Evolutionary conservation across 2,113 vertebrate genomes (phyloP), one percentile per base, ranked within the genome.

Genomic region (Fukomys damarensis): DNA sequence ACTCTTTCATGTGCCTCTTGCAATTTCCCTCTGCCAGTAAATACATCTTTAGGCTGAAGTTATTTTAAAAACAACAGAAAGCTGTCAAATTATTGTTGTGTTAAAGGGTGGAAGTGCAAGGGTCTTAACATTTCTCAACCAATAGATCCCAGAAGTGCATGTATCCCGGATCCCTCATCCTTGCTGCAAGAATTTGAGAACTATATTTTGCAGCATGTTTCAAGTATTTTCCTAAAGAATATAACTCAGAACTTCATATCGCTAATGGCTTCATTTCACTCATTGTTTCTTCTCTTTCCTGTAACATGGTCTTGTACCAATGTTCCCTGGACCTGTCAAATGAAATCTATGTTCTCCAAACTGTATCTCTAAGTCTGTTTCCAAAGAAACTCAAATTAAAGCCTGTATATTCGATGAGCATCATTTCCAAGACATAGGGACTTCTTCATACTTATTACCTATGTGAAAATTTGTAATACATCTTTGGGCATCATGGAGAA

Each of bases 11-110:
- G 22, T 59, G 46, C 32, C 58, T 74, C 30, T 49, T 58, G 46
- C 58, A 76, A 82, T 79, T 93, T 96, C 43, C 32, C 61, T 32
- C 41, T 63, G 10, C n/a, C 35, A 89, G 2, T 79, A 68, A 93
- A 61, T n/a, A 32, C 4, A 41, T 59, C 49, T 52, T 46, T 20
- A 54, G 76, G 41, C 41, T 10, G 13, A 26, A 28, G 61, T 30
- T 61, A 79, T 49, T 89, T 84, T 68, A 41, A 52, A 66, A 88
- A 65, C 24, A 58, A 82, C 3, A 28, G 26, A 49, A 43, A 65
- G 19, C 83, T 41, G 28, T 24, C 54, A 20, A 59, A 1, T 35
- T 38, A 46, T 49, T 70, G 22, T 54, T 77, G 26, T 12, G 17
- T 38, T 56, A 5, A 30, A 30, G 20, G 46, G 65, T 4, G 32